Percentiles rank a stretch among this genome's conserved stretches.
These are phyloP conservation scores for Halocynthia aurantium DNA, from an alignment of 23 tunicate genomes.

Conservation along the genomic window DNA sequence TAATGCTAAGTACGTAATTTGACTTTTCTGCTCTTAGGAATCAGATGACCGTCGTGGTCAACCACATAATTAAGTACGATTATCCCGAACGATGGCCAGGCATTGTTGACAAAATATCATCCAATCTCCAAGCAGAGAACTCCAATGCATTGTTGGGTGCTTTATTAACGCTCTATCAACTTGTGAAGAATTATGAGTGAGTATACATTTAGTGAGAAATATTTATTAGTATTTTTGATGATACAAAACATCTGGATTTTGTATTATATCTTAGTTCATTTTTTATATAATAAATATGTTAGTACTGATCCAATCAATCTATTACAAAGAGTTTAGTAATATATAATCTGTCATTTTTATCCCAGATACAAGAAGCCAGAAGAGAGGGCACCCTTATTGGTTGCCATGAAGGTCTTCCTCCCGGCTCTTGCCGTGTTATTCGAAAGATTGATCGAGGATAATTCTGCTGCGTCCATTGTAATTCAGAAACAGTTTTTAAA, in stretches of 20 bases:
- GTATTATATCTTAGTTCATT: not conserved
- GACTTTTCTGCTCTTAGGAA: constrained; percentile 19
- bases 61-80: constrained; percentile 83
- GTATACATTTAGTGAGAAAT: not conserved
- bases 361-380: constrained; percentile 71
- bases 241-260: not conserved
- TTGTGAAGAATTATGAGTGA: constrained; percentile 89
- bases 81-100: constrained; percentile 92
- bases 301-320: not conserved
- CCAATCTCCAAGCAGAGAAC: constrained; percentile 51
- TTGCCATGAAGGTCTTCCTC: constrained; percentile 83
- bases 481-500: constrained; percentile 88
- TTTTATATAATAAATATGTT: not conserved
- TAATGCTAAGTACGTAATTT: not conserved
- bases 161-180: constrained; percentile 72
- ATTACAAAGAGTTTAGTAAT: no score
- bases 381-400: constrained; percentile 65
- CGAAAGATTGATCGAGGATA: constrained; percentile 35
- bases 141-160: constrained; percentile 92
- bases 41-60: constrained; percentile 75
- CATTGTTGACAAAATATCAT: constrained; percentile 54
- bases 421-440: constrained; percentile 68
- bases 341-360: no score
- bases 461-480: constrained; percentile 58
- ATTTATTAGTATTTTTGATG: not conserved